These are phyloP conservation scores for Cartodere bifasciata DNA, from an alignment of 2,888 invertebrate species.

Conservation along the genomic window DNA sequence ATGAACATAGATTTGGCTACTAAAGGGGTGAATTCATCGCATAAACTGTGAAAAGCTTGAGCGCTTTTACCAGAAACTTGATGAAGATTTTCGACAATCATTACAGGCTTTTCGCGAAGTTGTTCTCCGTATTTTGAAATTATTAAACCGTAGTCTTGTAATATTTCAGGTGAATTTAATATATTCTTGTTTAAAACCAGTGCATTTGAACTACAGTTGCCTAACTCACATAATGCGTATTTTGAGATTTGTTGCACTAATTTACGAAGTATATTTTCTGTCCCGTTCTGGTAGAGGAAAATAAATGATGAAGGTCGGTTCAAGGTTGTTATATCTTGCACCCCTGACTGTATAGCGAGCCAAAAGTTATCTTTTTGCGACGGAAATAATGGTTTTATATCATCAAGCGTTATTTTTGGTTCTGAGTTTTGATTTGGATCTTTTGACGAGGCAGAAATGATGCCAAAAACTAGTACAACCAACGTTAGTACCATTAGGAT, in stretches of 20 bases:
- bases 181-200: constrained; percentile 23
- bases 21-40: constrained; percentile 40
- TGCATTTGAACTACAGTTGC: constrained; percentile 15
- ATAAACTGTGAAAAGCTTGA: constrained; percentile 43
- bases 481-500: too few species aligned
- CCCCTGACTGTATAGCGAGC: constrained; percentile 26
- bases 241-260: constrained; percentile 28
- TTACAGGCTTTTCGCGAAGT: constrained; percentile 23
- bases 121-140: constrained; percentile 21
- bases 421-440: too few species aligned
- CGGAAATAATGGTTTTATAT: constrained; percentile 27
- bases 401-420: too few species aligned
- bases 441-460: too few species aligned
- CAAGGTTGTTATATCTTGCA: constrained; percentile 24
- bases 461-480: too few species aligned
- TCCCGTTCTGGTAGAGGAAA: constrained; percentile 28
- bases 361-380: constrained; percentile 30
- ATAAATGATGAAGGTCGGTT: constrained; percentile 32
- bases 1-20: constrained; percentile 33
- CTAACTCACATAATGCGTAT: constrained; percentile 23
- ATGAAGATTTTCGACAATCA: constrained; percentile 31
- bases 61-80: constrained; percentile 30
- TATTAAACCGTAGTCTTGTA: constrained; percentile 25
- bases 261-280: constrained; percentile 21
- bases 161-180: constrained; percentile 23